Conservation (phyloP, 92 coral and sea anemone genomes). For the Palythoa grandiflora region DNA sequence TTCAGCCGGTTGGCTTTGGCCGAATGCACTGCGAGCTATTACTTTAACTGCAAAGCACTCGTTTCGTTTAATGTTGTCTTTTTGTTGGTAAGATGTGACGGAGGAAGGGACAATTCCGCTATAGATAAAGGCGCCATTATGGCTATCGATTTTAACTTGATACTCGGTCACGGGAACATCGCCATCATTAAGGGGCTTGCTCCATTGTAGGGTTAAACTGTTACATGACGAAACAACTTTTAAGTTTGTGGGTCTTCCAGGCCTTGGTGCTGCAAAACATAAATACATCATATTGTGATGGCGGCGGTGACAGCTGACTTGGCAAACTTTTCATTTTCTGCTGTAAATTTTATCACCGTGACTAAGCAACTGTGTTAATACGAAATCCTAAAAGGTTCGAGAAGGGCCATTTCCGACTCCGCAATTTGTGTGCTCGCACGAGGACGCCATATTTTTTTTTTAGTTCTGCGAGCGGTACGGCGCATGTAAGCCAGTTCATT, state of each 20-base stretch:
- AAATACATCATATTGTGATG: too few relatives aligned
- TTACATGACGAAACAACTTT: background rate
- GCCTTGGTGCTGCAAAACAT: conserved; percentile 5
- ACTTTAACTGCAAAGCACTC: background rate
- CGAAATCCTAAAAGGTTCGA: too few relatives aligned
- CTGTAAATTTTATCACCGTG: background rate
- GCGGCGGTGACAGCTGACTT: background rate
- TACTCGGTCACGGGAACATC: background rate
- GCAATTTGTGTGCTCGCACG: too few relatives aligned
- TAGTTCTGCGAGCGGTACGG: too few relatives aligned
- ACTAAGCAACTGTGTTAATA: background rate
- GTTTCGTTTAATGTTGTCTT: background rate
- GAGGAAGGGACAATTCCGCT: background rate
- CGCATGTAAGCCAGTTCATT: too few relatives aligned
- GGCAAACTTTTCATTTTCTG: background rate
- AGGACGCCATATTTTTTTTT: too few relatives aligned
- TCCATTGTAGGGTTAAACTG: conserved; percentile 9
- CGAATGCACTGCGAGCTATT: background rate
- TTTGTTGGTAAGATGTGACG: background rate
- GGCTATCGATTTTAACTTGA: background rate
- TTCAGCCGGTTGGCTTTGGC: background rate
- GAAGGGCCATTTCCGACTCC: too few relatives aligned
- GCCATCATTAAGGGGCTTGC: background rate
- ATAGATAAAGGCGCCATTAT: background rate
- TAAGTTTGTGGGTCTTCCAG: background rate